A percentile compares a stretch with the other conserved stretches of the same genome.
Evolutionary conservation across 2,888 invertebrate genomes (phyloP).

Genomic region (Dryobota labecula): DNA sequence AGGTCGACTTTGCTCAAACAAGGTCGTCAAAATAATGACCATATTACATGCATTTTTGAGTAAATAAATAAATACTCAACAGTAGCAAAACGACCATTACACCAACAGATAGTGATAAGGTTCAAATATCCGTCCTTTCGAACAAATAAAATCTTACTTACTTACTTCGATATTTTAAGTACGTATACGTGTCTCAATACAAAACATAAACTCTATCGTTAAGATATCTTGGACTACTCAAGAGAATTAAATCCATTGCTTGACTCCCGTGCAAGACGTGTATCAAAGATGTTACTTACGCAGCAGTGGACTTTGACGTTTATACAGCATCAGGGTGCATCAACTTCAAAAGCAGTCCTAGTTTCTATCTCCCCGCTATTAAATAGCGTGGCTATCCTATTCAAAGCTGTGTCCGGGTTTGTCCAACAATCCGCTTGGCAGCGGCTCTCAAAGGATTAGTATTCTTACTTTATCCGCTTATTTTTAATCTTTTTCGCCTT

Average conservation of each 20-base stretch:
- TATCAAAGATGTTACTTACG: slow-evolving; percentile 7
- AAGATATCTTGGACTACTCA: background rate
- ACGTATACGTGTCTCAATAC: background rate
- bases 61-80: no score
- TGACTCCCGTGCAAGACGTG: background rate
- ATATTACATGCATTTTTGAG: no score
- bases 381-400: slow-evolving; percentile 35
- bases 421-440: slow-evolving; percentile 41
- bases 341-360: slow-evolving; percentile 2
- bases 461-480: slow-evolving; percentile 39
- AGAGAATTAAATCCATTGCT: slow-evolving; percentile 11
- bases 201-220: background rate
- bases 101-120: background rate
- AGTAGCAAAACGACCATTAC: no score
- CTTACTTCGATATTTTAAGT: background rate
- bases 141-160: no score
- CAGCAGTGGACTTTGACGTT: slow-evolving; percentile 23
- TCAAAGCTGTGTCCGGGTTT: slow-evolving; percentile 37
- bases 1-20: no score
- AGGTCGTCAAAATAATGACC: no score
- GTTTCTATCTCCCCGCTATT: background rate
- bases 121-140: background rate
- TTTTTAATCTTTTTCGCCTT: slow-evolving; percentile 37
- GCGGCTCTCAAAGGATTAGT: slow-evolving; percentile 41
- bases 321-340: slow-evolving; percentile 29